phyloP scores from a whole-genome alignment of 2,797 vertebrate species.

The Morelia viridis region DNA sequence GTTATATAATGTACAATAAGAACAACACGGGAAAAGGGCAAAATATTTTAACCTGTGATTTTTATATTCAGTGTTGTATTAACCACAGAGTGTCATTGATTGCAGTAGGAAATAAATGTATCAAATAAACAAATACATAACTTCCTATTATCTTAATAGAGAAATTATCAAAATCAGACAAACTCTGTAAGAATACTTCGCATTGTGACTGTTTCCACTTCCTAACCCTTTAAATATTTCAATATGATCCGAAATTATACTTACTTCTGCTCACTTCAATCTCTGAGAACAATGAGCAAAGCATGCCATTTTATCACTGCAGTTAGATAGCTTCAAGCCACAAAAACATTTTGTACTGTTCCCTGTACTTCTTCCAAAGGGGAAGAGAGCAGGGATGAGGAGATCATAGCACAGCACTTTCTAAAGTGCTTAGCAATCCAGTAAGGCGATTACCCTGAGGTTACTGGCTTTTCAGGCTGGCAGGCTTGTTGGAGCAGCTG shows the following conservation, averaged over 20 bases:
- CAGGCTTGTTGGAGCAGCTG: background rate
- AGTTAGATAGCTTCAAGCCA: background rate
- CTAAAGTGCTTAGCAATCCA: background rate
- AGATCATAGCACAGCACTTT: background rate
- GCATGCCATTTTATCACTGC: background rate
- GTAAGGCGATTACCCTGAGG: background rate
- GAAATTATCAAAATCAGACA: background rate
- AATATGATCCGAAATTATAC: background rate
- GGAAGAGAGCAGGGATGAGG: background rate
- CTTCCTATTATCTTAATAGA: too few relatives aligned
- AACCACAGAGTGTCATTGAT: background rate
- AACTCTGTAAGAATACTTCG: background rate
- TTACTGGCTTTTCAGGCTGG: background rate
- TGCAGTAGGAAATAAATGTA: background rate
- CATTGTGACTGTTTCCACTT: background rate
- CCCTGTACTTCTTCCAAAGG: background rate
- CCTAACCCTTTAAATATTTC: background rate
- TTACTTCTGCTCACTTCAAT: background rate
- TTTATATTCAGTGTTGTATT: background rate
- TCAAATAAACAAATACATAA: background rate
- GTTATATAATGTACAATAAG: background rate
- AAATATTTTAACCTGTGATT: background rate
- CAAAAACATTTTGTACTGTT: background rate
- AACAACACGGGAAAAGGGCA: background rate
- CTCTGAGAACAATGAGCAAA: background rate